Base-by-base conservation (phyloP, 2,888 invertebrate species). In the Thymelicus acteon region DNA sequence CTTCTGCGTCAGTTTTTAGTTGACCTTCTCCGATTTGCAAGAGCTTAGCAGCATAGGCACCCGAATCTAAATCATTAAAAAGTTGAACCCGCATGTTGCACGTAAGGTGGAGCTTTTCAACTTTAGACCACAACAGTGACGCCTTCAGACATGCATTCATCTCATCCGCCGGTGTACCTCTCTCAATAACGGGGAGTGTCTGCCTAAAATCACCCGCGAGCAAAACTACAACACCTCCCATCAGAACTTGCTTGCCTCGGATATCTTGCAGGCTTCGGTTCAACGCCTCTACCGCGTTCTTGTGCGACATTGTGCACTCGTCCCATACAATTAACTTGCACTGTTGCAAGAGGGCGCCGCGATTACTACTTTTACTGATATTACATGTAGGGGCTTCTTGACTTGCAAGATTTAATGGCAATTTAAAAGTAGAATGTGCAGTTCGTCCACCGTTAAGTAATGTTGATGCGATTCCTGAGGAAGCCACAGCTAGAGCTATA, bases 81-180 rank as follows among this genome's bases (percentile, higher is more conserved):
- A 79, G 69, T 65, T 78, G 75, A 72, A 75, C 77, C 65, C 78
- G 74, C 78, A 78, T 78, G 72, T 79, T 79, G 63, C 66, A 74
- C 66, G 76, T 77, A 52, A 78, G 76, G 71, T 75, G 61, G 58
- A 78, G 75, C 70, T 75, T 78, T 75, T 76, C 64, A 68, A 73
- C 72, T 63, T 71, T 67, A 47, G 67, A 24, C 77, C 75, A 79
- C 65, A 79, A 60, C 63, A 70, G 65, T 70, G 76, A 78, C 7
- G 74, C 67, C 68, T 78, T 79, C 12, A 77, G 72, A 75, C 78
- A 78, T 71, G 77, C 75, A 40, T 77, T 78, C 52, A 78, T 75
- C 75, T 79, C 75, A 63, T 79, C 79, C 65, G 77, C 78, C 70
- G 74, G 61, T 63, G 79, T 78, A 67, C 76, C 78, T 72, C 74